Conservation (phyloP, 2,797 vertebrate genomes). For the Macropodus opercularis region DNA sequence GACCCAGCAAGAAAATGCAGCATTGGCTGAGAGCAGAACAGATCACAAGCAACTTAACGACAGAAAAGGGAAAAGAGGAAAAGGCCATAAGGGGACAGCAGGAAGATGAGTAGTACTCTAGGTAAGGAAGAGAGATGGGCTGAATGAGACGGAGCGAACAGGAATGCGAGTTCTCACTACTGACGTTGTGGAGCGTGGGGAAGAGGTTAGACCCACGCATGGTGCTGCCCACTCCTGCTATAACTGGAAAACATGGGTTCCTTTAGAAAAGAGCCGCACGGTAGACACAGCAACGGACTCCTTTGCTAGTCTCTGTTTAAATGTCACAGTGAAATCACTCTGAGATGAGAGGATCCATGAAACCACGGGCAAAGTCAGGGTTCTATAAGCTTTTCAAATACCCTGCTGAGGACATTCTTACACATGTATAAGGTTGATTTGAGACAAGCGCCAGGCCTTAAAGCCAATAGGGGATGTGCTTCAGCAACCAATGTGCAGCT, state of each 20-base stretch:
- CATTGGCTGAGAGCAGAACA: background rate
- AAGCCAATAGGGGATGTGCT: conserved; percentile 52
- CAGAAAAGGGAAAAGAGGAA: conserved; percentile 17
- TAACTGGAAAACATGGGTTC: conserved; percentile 32
- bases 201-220: conserved; percentile 68
- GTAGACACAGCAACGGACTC: conserved; percentile 29
- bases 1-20: background rate
- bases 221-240: conserved; percentile 63
- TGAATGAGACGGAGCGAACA: conserved; percentile 6
- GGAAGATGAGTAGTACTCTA: conserved; percentile 19
- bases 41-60: background rate
- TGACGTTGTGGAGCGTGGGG: conserved; percentile 59
- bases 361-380: conserved; percentile 2
- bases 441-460: conserved; percentile 26
- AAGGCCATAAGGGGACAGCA: conserved; percentile 33
- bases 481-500: conserved; percentile 47
- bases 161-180: conserved; percentile 49
- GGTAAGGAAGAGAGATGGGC: conserved; percentile 23
- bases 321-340: conserved; percentile 54
- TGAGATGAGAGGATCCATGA: conserved; percentile 22
- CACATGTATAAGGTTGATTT: conserved; percentile 17
- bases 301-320: conserved; percentile 49
- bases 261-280: conserved; percentile 50
- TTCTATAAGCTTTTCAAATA: conserved; percentile 23
- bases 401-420: conserved; percentile 24